A percentile compares a stretch with the other conserved stretches of the same genome.
phyloP scores from a whole-genome alignment of 2,113 vertebrate species.

The Lophochroa leadbeateri region DNA sequence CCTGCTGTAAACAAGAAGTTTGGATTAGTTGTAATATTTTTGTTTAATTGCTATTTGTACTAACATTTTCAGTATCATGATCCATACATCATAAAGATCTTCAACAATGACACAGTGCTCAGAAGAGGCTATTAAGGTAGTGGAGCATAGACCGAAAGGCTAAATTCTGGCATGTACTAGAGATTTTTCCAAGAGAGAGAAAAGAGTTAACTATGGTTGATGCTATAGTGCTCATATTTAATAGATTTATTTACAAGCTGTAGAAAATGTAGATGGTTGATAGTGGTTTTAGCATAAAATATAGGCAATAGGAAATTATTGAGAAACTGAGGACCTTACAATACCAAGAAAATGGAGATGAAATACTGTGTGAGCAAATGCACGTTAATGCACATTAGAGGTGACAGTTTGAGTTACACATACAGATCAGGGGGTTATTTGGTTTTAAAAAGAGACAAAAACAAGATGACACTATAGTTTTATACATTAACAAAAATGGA shows the following conservation, averaged over 20 bases:
- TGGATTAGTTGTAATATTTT: neutral
- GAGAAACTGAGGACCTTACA: neutral
- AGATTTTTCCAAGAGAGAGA: neutral
- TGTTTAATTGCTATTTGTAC: neutral
- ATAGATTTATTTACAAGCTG: neutral
- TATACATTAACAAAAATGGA: neutral
- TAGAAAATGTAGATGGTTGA: neutral
- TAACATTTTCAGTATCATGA: neutral
- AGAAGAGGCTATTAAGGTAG: neutral
- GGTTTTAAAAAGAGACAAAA: neutral
- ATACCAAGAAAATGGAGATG: neutral
- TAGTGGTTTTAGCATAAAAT: neutral
- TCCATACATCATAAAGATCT: neutral
- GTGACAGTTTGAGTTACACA: neutral
- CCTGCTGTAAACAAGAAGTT: neutral
- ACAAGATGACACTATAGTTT: neutral
- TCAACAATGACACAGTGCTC: neutral
- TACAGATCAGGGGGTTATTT: neutral
- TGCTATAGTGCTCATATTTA: neutral
- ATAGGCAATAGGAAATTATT: neutral
- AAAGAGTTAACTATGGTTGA: neutral
- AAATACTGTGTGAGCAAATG: neutral
- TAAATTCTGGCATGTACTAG: neutral
- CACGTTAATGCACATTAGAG: neutral
- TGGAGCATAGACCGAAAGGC: neutral